Evolutionary conservation across 2,113 vertebrate species (phyloP).

Genomic region (Pangasianodon hypophthalmus): DNA sequence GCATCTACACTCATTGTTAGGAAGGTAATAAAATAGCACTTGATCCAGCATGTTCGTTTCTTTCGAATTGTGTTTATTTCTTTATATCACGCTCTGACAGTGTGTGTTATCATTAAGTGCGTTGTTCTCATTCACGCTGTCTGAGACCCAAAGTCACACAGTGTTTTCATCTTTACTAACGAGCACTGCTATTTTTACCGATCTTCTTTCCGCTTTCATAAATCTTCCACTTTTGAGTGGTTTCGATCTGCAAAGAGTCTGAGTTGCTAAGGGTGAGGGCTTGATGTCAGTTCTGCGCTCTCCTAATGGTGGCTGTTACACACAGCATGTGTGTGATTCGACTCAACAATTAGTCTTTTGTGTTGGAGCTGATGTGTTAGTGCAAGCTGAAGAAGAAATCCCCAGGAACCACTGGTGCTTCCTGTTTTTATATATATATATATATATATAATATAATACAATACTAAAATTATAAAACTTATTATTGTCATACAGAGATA

Average conservation of each 20-base stretch:
- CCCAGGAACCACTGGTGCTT: background rate
- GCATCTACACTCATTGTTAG: background rate
- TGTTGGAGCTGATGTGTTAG: background rate
- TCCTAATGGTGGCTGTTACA: background rate
- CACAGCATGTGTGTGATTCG: background rate
- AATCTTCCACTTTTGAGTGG: background rate
- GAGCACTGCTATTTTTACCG: background rate
- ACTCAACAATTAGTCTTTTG: slow-evolving; percentile 1
- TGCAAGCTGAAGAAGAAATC: background rate
- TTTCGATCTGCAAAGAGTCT: background rate
- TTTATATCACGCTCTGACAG: background rate
- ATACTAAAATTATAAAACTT: background rate
- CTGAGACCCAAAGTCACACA: background rate
- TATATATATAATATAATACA: background rate
- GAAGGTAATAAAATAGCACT: background rate
- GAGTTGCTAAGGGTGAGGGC: background rate
- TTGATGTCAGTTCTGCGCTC: background rate
- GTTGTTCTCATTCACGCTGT: background rate
- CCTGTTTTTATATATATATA: too few species aligned
- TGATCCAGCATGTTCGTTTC: background rate
- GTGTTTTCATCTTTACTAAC: background rate
- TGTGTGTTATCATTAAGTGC: background rate
- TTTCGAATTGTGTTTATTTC: background rate
- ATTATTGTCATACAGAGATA: background rate
- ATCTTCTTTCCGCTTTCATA: background rate